phyloP scores from a whole-genome alignment of 2,113 vertebrate genomes.

The Gambusia affinis region DNA sequence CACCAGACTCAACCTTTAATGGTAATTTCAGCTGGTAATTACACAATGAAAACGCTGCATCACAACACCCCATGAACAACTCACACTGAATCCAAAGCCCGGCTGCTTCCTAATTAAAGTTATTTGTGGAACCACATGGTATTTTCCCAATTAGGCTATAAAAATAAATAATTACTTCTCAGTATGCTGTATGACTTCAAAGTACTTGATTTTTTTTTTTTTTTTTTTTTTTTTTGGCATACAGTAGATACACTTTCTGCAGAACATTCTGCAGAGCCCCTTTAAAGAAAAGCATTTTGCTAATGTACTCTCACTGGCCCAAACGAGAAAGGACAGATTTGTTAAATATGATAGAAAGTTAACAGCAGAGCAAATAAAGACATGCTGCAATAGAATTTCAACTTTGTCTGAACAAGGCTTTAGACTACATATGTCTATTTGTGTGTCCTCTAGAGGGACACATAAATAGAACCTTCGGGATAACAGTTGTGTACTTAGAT shows the following conservation, averaged over 20 bases:
- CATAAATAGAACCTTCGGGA: no score
- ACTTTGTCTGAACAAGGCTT: no score
- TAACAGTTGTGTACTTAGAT: no score
- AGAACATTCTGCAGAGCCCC: neutral
- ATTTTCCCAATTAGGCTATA: neutral
- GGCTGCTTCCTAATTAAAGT: neutral
- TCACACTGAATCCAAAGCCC: neutral
- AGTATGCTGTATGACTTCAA: neutral
- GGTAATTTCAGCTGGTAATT: neutral
- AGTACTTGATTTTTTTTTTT: neutral
- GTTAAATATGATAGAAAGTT: no score
- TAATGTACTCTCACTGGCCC: no score
- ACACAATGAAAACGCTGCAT: neutral
- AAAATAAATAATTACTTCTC: neutral
- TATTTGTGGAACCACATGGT: neutral
- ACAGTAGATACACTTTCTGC: neutral
- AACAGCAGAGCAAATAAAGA: no score
- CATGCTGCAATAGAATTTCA: no score
- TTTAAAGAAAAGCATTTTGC: no score
- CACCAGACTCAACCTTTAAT: neutral
- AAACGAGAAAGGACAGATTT: no score
- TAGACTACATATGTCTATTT: no score
- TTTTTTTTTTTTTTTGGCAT: neutral
- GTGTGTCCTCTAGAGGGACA: no score
- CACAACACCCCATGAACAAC: neutral